Evolutionary conservation across 1,140 invertebrate species (phyloP), one percentile per base, ranked within the genome.

Genomic region (Drosophila leontia): DNA sequence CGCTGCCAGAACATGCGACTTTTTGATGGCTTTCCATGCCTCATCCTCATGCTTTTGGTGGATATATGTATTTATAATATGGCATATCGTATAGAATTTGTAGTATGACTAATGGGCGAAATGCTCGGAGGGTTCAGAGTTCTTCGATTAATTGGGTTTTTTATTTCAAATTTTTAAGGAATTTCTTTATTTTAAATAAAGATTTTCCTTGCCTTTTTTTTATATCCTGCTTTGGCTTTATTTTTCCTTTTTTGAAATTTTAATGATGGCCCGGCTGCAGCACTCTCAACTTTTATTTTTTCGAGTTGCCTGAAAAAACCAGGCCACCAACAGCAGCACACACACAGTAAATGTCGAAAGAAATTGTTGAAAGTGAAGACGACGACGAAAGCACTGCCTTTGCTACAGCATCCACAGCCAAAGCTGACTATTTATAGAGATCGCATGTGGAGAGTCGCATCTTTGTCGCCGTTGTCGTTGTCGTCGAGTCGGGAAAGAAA

Each of bases 101-200:
- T 42, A 12, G 35, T 64, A 82, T 87, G 84, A 87, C 84, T 87
- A 84, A 87, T 68, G 60, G 51, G 17, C 19, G 62, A 75, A 85
- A 68, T 47, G 56, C 41, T 37, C 5, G 47, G 44, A 26, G 3
- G 8, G 59, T 76, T 63, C 63, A 82, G 29, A 70, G 72, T 77
- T 75, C 65, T 69, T 34, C 7, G 19, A 51, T 34, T 26, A 58
- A 62, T 45, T 34, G 8, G 11, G 13, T 42, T 64, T 51, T 59
- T 29, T 45, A 47, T 67, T 15, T 2, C 1, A 39, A 47, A 19
- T 35, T 45, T 23, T 32, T 8, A 8, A 39, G 12, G 19, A 19
- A 37, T 55, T 39, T 23, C 13, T 55, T 9, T 23, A 9, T 15
- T 19, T 19, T 13, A 13, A 35, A 7, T 19, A 53, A 2, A 23